Evolutionary conservation across 35 echinoderm and acorn worm genomes (phyloP).

Genomic region (Eucidaris tribuloides): DNA sequence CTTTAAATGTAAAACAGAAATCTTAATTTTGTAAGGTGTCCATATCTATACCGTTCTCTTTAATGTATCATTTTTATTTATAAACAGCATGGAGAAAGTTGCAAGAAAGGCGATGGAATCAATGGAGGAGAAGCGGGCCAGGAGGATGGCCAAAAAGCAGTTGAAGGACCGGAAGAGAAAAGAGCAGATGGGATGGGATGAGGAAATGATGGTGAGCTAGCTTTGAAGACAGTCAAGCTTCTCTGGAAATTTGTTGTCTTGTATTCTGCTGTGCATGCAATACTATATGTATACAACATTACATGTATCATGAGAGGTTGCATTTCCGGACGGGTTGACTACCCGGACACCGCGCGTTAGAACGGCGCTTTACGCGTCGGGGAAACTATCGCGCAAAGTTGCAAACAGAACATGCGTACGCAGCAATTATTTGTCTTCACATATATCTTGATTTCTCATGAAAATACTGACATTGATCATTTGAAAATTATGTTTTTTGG

Average conservation of each 20-base stretch:
- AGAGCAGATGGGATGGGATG: conserved; percentile 98
- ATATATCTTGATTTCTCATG: too few relatives aligned
- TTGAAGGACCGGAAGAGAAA: conserved; percentile 89
- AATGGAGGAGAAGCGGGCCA: conserved; percentile 83
- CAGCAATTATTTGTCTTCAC: too few relatives aligned
- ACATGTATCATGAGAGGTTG: too few relatives aligned
- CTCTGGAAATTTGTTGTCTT: background rate
- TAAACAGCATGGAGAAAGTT: conserved; percentile 67
- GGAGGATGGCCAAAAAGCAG: conserved; percentile 81
- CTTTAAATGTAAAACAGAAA: too few relatives aligned
- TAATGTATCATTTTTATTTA: conserved; percentile 14
- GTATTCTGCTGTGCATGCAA: background rate
- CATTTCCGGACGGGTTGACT: too few relatives aligned
- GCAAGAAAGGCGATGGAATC: conserved; percentile 78
- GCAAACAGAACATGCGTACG: too few relatives aligned
- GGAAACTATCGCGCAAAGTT: too few relatives aligned
- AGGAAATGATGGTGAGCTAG: conserved; percentile 95
- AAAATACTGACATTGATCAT: too few relatives aligned
- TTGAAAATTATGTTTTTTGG: too few relatives aligned
- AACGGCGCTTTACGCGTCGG: too few relatives aligned
- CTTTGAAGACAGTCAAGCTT: background rate
- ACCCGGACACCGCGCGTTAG: too few relatives aligned
- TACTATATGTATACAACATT: background rate
- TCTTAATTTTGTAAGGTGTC: background rate
- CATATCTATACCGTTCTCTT: background rate